Evolutionary conservation across 2,888 invertebrate genomes (phyloP), one percentile per base, ranked within the genome.

Genomic region (Zaprionus obscuricornis): DNA sequence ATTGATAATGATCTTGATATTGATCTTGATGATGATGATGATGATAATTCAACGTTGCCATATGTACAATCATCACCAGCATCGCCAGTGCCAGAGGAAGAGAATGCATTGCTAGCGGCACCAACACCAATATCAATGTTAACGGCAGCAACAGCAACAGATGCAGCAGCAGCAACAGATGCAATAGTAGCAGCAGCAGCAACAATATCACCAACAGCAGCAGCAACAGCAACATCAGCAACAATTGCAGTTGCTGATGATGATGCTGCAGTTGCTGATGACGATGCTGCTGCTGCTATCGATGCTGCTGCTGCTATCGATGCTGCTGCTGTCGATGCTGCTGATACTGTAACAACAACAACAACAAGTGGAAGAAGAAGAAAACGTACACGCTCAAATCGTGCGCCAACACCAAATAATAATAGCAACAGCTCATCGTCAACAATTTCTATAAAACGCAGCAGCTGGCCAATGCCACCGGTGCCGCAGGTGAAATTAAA

Each of bases 401-500:
- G n/a, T n/a, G n/a, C n/a, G n/a, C n/a, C n/a, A n/a, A n/a, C n/a
- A n/a, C n/a, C n/a, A n/a, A n/a, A n/a, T n/a, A n/a, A n/a, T n/a
- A n/a, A n/a, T n/a, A n/a, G n/a, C n/a, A n/a, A n/a, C n/a, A n/a
- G n/a, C n/a, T n/a, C n/a, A n/a, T n/a, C n/a, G n/a, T n/a, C n/a
- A n/a, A n/a, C n/a, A n/a, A n/a, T n/a, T n/a, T n/a, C n/a, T n/a
- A n/a, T n/a, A n/a, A n/a, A n/a, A n/a, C n/a, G 29, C 17, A 1
- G n/a, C 29, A 7, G 16, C 24, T 1, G 14, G 3, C 1, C 36
- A 4, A 1, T 11, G 10, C 1, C 24, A 1, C 37, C 42, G 0
- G n/a, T n/a, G n/a, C n/a, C n/a, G 7, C 43, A 1, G 26, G 27
- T 50, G 29, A 34, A 52, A 10, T 52, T 66, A 0, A 62, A 66